Percentiles rank a stretch among this genome's conserved stretches.
Conservation (phyloP, 2,797 vertebrate species). For the Microctenopoma steveboyesi region DNA sequence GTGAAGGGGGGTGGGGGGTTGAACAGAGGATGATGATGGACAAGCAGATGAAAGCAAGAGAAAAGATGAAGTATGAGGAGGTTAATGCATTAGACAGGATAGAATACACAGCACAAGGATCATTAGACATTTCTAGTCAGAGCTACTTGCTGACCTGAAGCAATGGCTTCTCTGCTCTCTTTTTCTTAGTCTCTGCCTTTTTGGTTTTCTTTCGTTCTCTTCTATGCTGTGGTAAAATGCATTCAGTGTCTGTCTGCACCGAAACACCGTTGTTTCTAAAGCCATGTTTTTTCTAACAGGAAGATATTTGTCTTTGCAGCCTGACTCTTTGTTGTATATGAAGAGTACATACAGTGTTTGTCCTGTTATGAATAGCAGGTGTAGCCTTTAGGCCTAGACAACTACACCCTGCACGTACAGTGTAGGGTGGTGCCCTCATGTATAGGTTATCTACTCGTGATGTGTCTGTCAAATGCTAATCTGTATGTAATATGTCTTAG, state of each 20-base stretch:
- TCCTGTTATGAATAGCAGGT: slow-evolving; percentile 21
- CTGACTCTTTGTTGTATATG: slow-evolving; percentile 5
- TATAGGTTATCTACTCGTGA: slow-evolving; percentile 3
- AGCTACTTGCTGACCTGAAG: slow-evolving; percentile 44
- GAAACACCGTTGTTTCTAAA: slow-evolving; percentile 7
- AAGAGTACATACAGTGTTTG: slow-evolving; percentile 9
- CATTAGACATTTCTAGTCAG: slow-evolving; percentile 51
- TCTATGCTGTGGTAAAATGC: neutral
- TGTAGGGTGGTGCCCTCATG: slow-evolving; percentile 24
- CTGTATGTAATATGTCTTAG: neutral
- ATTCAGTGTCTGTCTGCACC: neutral
- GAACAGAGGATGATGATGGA: slow-evolving; percentile 45
- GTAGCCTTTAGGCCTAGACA: slow-evolving; percentile 1
- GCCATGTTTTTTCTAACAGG: neutral
- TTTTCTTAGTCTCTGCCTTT: slow-evolving; percentile 9
- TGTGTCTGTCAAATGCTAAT: slow-evolving; percentile 16
- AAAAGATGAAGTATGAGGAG: slow-evolving; percentile 54
- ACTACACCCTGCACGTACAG: slow-evolving; percentile 11
- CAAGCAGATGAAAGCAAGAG: slow-evolving; percentile 53
- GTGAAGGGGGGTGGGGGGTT: slow-evolving; percentile 33
- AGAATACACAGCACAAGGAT: slow-evolving; percentile 34
- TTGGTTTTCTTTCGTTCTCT: neutral
- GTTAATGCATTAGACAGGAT: slow-evolving; percentile 49
- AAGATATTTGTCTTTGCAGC: slow-evolving; percentile 1
- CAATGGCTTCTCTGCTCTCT: slow-evolving; percentile 21